Evolutionary conservation across 2,888 invertebrate species (phyloP).

Genomic region (Hirudinaria manillensis): DNA sequence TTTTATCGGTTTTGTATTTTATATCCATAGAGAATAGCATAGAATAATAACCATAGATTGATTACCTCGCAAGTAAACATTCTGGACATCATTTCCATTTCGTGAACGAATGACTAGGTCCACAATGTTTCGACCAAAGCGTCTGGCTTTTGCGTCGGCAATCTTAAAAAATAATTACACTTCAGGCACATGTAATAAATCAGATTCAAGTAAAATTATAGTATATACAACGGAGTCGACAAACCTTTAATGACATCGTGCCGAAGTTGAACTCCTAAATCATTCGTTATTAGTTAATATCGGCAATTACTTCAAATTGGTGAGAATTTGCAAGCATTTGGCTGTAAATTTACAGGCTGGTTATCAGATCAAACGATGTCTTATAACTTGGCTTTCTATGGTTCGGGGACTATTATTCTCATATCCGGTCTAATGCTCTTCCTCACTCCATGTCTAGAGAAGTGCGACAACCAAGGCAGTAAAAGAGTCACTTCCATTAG

Average conservation of each 20-base stretch:
- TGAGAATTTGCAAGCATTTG: too few species aligned
- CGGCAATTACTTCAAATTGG: neutral
- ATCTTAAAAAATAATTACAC: too few species aligned
- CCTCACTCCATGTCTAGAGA: slow-evolving; percentile 36
- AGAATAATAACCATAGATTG: too few species aligned
- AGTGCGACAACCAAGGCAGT: slow-evolving; percentile 13
- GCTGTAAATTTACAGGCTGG: slow-evolving; percentile 34
- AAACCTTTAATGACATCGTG: too few species aligned
- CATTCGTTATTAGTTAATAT: neutral
- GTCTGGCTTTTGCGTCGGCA: too few species aligned
- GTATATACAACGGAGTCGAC: too few species aligned
- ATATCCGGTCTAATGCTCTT: slow-evolving; percentile 39
- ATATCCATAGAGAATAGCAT: neutral
- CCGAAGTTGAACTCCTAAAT: too few species aligned
- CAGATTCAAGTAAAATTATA: too few species aligned
- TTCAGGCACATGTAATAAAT: too few species aligned
- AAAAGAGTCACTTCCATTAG: neutral
- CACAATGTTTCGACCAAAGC: too few species aligned
- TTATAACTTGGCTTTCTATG: slow-evolving; percentile 38
- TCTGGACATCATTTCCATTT: too few species aligned
- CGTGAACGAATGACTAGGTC: too few species aligned
- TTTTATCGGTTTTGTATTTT: neutral
- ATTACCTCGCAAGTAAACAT: neutral
- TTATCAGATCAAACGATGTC: slow-evolving; percentile 38
- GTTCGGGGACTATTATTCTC: slow-evolving; percentile 37